Evolutionary conservation across 2,113 vertebrate species (phyloP), one percentile per base, ranked within the genome.

Genomic region (Brevimyrus niger): DNA sequence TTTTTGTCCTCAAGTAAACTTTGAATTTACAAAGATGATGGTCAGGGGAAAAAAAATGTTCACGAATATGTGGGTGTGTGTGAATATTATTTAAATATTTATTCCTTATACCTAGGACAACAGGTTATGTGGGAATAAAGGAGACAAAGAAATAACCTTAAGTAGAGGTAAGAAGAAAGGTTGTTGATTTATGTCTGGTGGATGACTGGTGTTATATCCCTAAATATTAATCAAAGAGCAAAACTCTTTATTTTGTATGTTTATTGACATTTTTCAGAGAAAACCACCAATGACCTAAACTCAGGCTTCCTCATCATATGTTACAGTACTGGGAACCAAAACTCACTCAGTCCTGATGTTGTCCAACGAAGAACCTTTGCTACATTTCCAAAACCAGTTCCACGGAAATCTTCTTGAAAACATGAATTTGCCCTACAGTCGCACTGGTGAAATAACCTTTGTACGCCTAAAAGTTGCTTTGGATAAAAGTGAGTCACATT

Each of bases 1-100:
- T 88, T 50, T 42, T 50, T 88, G 51, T 87, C 55, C 88, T n/a
- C 23, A 51, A n/a, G 82, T 85, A 42, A 89, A 86, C 61, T n/a
- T 73, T 73, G 83, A 89, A 90, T 53, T 85, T 35, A 55, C 19
- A 69, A 61, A 42, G 86, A 53, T 1, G 53, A 55, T 4, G 13
- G 23, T n/a, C 15, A 85, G 82, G 44, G 27, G 47, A 50, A 86
- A 85, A 85, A 73, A 76, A 17, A 19, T 76, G 83, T 86, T 86
- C 83, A 48, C 21, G n/a, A 27, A 13, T 42, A 31, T 13, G 21
- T 50, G 44, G 10, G 83, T 86, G 21, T 2, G 5, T 50, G 11
- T 9, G 23, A 85, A 48, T 46, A 50, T 27, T 50, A 50, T 86
- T 86, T 15, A 48, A 8, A 50, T 86, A 85, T 50, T 38, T 35